These are phyloP conservation scores for Aulostomus chinensis DNA, from an alignment of 2,797 vertebrate species.

Conservation along the genomic window DNA sequence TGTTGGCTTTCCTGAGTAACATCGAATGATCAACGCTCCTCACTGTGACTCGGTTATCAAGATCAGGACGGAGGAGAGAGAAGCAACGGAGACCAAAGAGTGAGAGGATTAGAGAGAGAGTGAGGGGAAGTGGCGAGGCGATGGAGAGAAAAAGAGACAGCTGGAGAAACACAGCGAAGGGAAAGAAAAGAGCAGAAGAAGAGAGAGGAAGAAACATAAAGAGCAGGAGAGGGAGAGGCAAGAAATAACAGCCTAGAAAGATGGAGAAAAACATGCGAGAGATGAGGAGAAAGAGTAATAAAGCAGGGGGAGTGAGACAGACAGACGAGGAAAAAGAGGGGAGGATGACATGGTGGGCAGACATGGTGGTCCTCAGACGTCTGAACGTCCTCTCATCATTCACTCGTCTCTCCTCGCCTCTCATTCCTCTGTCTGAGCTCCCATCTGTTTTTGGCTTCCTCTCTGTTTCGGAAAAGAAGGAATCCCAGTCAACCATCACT, in stretches of 20 bases:
- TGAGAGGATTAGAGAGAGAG: not conserved
- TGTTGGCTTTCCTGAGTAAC: too few relatives aligned
- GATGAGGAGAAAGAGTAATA: slow-evolving; percentile 26
- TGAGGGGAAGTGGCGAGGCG: slow-evolving; percentile 16
- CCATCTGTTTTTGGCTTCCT: slow-evolving; percentile 34
- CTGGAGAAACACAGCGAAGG: slow-evolving; percentile 52
- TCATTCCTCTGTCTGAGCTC: slow-evolving; percentile 44
- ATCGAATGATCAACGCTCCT: too few relatives aligned
- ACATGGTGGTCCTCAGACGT: slow-evolving; percentile 76
- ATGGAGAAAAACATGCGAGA: slow-evolving; percentile 26
- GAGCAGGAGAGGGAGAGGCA: slow-evolving; percentile 33
- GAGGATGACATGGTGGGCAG: slow-evolving; percentile 65
- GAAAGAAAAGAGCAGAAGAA: slow-evolving; percentile 16
- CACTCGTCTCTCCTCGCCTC: slow-evolving; percentile 27
- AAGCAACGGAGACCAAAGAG: slow-evolving; percentile 6
- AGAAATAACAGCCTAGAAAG: slow-evolving; percentile 41
- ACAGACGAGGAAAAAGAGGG: slow-evolving; percentile 38
- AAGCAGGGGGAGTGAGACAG: slow-evolving; percentile 41
- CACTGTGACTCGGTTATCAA: not conserved
- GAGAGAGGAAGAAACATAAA: slow-evolving; percentile 4
- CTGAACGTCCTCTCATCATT: slow-evolving; percentile 56
- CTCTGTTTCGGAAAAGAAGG: slow-evolving; percentile 6
- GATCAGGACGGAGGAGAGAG: slow-evolving; percentile 6
- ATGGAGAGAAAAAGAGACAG: slow-evolving; percentile 32
- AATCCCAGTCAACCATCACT: slow-evolving; percentile 10